phyloP scores from a whole-genome alignment of 2,888 invertebrate genomes.

The Metallyticus violacea region DNA sequence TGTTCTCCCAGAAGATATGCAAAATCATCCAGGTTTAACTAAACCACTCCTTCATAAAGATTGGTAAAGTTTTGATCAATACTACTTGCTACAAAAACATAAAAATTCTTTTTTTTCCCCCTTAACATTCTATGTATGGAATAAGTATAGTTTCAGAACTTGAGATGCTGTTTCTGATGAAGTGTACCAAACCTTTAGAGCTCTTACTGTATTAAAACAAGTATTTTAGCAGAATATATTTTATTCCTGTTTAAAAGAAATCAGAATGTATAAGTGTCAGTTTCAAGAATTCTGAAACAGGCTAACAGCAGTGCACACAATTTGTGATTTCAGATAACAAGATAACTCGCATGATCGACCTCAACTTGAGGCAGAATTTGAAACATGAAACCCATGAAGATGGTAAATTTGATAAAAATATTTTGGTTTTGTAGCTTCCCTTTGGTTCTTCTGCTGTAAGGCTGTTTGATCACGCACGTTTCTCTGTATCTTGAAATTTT shows the following conservation, averaged over 20 bases:
- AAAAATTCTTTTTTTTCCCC: too few relatives aligned
- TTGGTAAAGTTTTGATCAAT: too few relatives aligned
- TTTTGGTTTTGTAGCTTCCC: neutral
- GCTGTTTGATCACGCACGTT: neutral
- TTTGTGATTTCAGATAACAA: conserved; percentile 32
- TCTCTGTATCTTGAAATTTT: neutral
- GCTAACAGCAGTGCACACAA: neutral
- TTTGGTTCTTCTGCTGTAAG: neutral
- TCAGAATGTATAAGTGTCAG: neutral
- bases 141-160: too few relatives aligned
- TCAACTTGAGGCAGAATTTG: conserved; percentile 34
- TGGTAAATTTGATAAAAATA: conserved; percentile 18
- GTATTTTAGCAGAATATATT: neutral
- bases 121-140: too few relatives aligned
- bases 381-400: conserved; percentile 34
- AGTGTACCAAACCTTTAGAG: too few relatives aligned
- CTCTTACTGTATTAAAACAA: too few relatives aligned
- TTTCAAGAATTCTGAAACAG: neutral
- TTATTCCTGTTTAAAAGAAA: neutral
- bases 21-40: too few relatives aligned
- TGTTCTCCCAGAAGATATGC: too few relatives aligned
- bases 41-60: too few relatives aligned
- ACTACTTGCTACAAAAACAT: too few relatives aligned
- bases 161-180: too few relatives aligned
- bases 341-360: conserved; percentile 27